These are phyloP conservation scores for Alligator sinensis DNA, from an alignment of 2,113 vertebrate genomes.

Conservation along the genomic window DNA sequence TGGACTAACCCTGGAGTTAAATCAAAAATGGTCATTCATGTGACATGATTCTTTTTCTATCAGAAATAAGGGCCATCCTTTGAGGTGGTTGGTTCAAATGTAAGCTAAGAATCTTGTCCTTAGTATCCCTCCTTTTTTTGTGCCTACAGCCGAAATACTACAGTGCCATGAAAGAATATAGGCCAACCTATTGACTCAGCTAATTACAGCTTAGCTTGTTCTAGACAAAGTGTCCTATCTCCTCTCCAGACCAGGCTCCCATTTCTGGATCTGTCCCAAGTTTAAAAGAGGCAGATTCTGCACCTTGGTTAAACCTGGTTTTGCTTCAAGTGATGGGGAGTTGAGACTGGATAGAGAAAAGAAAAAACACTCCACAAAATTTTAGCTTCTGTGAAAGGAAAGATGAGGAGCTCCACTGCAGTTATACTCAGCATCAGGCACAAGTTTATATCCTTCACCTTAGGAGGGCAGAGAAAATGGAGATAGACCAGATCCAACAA, in stretches of 20 bases:
- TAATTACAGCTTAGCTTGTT: neutral
- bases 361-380: neutral
- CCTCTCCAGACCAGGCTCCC: neutral
- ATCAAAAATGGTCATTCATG: fast-evolving
- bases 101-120: neutral
- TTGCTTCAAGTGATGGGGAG: neutral
- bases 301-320: neutral
- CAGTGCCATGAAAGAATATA: neutral
- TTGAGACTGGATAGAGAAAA: neutral
- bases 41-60: neutral
- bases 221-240: neutral
- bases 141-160: neutral
- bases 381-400: neutral
- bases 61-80: neutral
- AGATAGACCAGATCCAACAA: neutral
- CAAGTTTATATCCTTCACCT: neutral
- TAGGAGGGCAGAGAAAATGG: neutral
- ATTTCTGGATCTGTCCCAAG: neutral
- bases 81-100: neutral
- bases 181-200: neutral
- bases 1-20: neutral
- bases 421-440: too few relatives aligned
- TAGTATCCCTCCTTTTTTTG: neutral
- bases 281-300: neutral
- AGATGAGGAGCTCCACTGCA: neutral